Conservation (phyloP, 2,888 invertebrate genomes). For the Steinernema hermaphroditum region DNA sequence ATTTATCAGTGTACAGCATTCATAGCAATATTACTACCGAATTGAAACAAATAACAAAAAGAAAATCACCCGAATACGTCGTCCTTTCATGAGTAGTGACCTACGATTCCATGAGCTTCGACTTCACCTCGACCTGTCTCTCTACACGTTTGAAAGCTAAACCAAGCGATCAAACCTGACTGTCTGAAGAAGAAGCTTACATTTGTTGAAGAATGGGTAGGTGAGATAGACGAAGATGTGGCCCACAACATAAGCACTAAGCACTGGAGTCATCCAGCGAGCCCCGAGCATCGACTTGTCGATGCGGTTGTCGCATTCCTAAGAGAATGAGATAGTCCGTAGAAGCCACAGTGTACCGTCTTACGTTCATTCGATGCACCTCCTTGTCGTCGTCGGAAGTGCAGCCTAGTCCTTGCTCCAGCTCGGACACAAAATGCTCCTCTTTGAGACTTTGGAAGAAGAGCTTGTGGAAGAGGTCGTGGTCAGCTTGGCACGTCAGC, state of each 20-base stretch:
- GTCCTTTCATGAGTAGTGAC: background rate
- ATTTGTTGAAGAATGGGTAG: slow-evolving; percentile 31
- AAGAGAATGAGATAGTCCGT: slow-evolving; percentile 14
- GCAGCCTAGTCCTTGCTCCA: slow-evolving; percentile 44
- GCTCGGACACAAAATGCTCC: slow-evolving; percentile 43
- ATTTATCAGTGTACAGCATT: background rate
- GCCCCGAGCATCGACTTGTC: slow-evolving; percentile 38
- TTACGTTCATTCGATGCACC: slow-evolving; percentile 33
- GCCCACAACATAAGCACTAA: slow-evolving; percentile 32
- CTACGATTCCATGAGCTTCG: background rate
- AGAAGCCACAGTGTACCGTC: background rate
- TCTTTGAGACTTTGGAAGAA: slow-evolving; percentile 53
- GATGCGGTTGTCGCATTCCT: slow-evolving; percentile 44
- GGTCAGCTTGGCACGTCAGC: slow-evolving; percentile 42
- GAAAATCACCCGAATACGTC: background rate
- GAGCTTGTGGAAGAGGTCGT: slow-evolving; percentile 47
- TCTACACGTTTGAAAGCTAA: background rate
- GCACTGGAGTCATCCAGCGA: slow-evolving; percentile 42
- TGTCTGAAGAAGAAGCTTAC: background rate
- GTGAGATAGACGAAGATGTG: slow-evolving; percentile 40
- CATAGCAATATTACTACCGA: background rate
- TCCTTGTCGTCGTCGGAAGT: slow-evolving; percentile 49
- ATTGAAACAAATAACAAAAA: slow-evolving; percentile 22
- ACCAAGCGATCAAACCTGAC: background rate
- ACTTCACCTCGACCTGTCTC: background rate